Conservation (phyloP, 2,888 invertebrate species). For the Clistopyga incitator region DNA sequence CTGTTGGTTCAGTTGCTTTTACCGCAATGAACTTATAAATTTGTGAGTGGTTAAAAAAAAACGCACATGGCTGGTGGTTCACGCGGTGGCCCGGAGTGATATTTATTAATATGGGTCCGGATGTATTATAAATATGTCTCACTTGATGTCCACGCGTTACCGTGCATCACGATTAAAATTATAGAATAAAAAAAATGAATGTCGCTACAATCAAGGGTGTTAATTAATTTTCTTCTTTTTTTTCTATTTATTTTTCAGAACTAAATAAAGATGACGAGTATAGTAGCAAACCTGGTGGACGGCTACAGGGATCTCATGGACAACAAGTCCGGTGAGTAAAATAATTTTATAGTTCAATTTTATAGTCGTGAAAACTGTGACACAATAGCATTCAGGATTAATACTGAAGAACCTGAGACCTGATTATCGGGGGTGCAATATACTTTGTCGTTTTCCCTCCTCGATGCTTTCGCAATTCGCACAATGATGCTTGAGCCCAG, state of each 20-base stretch:
- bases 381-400: too few relatives aligned
- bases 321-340: conserved; percentile 89
- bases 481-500: background rate
- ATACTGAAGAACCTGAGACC: too few relatives aligned
- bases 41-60: conserved; percentile 10
- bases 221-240: conserved; percentile 50
- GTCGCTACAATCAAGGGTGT: background rate
- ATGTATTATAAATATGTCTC: background rate
- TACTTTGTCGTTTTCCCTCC: background rate
- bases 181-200: background rate
- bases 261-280: conserved; percentile 86
- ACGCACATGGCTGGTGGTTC: conserved; percentile 29
- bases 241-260: conserved; percentile 73
- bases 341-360: background rate
- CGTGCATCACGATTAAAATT: too few relatives aligned
- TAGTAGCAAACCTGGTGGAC: conserved; percentile 84
- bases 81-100: background rate
- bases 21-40: conserved; percentile 5
- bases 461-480: background rate
- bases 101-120: background rate
- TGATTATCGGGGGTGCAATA: background rate
- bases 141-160: background rate
- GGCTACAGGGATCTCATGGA: conserved; percentile 91
- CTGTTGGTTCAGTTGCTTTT: conserved; percentile 15
- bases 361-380: too few relatives aligned